Evolutionary conservation across 2,888 invertebrate genomes (phyloP), one percentile per base, ranked within the genome.

Genomic region (Drosophila quasianomalipes): DNA sequence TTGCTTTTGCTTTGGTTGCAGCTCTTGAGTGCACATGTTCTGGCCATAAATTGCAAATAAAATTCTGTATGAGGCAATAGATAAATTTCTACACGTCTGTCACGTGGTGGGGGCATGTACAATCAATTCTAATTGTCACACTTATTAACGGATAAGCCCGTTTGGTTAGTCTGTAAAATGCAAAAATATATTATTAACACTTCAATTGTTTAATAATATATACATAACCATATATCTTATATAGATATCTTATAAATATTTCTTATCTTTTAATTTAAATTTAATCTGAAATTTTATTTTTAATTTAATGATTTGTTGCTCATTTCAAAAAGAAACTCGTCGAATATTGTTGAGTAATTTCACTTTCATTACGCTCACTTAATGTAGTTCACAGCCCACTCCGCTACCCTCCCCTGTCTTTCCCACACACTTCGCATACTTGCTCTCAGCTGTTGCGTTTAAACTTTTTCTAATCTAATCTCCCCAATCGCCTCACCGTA

Each of bases 1-100:
- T 44, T 22, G 44, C 22, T 14, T 44, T 44, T 44, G 44, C 33
- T 57, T 33, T 31, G 35, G 28, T 16, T 47, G 26, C 31, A 47
- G 37, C 30, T 31, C 16, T 30, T 16, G 16, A 49, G n/a, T 26
- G 52, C 64, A 79, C 65, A 53, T 72, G 61, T 60, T 68, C 74
- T 70, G 64, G 66, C 70, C 53, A 74, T 87, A 81, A 83, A 85
- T 87, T 87, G 84, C 82, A 76, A 51, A 74, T 79, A 84, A 83
- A 26, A 26, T 76, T 74, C 60, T 53, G 55, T 70, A 68, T 69
- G 60, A 55, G 59, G 31, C 33, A 51, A 64, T 47, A 66, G 68
- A 65, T 59, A 61, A 59, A 71, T 60, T 35, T 19, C 10, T 41
- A 31, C 49, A 26, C 47, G 51, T 47, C 52, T 62, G 28, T 31